phyloP scores from a whole-genome alignment of 2,113 vertebrate genomes.

The Ailuropoda melanoleuca region DNA sequence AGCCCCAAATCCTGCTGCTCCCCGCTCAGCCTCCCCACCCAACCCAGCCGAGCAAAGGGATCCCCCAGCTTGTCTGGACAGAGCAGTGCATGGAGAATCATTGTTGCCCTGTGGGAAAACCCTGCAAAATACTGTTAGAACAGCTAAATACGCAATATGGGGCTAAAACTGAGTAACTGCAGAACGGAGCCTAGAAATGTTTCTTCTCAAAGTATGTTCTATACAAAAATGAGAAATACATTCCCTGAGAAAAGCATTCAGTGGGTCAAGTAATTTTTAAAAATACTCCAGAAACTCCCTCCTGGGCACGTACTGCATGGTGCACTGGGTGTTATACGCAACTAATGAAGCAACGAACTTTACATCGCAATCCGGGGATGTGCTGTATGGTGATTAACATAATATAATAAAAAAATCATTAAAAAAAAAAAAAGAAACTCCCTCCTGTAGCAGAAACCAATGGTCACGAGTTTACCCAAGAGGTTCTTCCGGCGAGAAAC shows the following conservation, averaged over 20 bases:
- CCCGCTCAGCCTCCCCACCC: background rate
- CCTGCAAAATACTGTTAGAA: background rate
- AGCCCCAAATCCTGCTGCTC: background rate
- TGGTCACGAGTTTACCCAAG: background rate
- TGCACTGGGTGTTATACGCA: no score
- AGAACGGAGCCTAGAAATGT: background rate
- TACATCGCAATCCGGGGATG: no score
- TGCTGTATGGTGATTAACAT: no score
- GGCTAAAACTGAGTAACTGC: background rate
- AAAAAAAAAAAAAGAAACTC: no score
- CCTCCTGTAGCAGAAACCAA: background rate
- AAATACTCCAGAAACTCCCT: background rate
- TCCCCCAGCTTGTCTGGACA: background rate
- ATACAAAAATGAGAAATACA: background rate
- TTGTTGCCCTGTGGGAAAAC: background rate
- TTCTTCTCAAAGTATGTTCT: background rate
- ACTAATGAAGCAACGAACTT: no score
- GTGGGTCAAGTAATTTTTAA: background rate
- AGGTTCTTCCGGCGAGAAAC: background rate
- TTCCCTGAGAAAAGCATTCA: background rate
- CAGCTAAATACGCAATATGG: background rate
- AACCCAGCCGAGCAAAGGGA: accelerated
- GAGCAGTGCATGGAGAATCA: background rate
- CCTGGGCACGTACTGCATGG: no score
- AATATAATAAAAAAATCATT: no score